Percentiles rank a stretch among this genome's conserved stretches.
phyloP scores from a whole-genome alignment of 2,113 vertebrate genomes.

The Aythya baeri region DNA sequence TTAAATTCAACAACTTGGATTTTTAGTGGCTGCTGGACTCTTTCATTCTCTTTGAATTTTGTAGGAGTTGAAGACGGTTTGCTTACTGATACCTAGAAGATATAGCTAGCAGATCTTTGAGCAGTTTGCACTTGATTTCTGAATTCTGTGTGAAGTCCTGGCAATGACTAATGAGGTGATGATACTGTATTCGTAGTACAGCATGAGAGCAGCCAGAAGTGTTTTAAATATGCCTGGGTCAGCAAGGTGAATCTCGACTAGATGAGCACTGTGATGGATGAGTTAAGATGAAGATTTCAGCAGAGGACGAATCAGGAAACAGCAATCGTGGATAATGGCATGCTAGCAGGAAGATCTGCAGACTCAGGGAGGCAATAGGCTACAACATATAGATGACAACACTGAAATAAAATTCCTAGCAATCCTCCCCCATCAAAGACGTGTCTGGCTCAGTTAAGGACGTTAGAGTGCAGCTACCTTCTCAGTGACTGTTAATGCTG shows the following conservation, averaged over 20 bases:
- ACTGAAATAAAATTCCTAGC: background rate
- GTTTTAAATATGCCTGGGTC: background rate
- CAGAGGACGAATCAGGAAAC: background rate
- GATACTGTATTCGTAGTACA: background rate
- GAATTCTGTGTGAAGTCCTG: background rate
- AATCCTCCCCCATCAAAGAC: background rate
- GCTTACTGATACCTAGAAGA: background rate
- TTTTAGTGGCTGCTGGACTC: background rate
- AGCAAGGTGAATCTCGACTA: fast-evolving
- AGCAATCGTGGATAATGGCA: background rate
- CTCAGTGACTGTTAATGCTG: background rate
- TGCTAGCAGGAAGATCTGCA: background rate
- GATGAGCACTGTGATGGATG: background rate
- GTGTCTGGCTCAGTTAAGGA: background rate
- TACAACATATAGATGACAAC: background rate
- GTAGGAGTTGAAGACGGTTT: background rate
- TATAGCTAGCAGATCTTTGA: background rate
- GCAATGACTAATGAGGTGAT: background rate
- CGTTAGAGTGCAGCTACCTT: background rate
- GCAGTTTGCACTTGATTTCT: background rate
- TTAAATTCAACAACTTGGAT: background rate
- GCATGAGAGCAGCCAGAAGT: background rate
- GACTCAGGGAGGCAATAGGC: background rate
- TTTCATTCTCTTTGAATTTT: background rate
- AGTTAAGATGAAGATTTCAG: background rate